phyloP scores from a whole-genome alignment of 2,113 vertebrate species.

The Manacus vitellinus region DNA sequence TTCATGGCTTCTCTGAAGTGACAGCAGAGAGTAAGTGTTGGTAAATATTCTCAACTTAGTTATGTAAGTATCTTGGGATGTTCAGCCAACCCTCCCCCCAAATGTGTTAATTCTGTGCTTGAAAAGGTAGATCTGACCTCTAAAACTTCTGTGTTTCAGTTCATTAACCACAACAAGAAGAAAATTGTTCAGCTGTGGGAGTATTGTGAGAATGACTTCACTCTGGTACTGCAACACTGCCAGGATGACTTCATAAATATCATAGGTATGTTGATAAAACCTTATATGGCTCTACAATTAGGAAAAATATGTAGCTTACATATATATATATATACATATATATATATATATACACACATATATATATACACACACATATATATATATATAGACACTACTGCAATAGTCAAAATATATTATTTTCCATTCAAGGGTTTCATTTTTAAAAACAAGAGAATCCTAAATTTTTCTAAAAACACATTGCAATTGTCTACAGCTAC shows the following conservation, averaged over 20 bases:
- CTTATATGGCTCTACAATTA: neutral
- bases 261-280: neutral
- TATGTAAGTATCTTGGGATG: neutral
- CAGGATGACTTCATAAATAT: neutral
- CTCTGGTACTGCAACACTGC: neutral
- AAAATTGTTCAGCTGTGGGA: neutral
- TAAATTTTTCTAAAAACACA: neutral
- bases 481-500: neutral
- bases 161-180: neutral
- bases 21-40: neutral
- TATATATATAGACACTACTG: neutral
- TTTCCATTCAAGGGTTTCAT: neutral
- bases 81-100: neutral
- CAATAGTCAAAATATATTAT: neutral
- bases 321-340: neutral
- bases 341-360: neutral
- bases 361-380: neutral
- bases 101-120: neutral
- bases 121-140: neutral
- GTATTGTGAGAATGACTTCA: neutral
- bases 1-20: neutral
- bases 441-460: neutral
- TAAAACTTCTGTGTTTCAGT: neutral
- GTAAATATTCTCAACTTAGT: neutral
- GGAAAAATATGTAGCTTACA: neutral